Conservation (phyloP, 1,140 invertebrate species). For the Bombyx mandarina region DNA sequence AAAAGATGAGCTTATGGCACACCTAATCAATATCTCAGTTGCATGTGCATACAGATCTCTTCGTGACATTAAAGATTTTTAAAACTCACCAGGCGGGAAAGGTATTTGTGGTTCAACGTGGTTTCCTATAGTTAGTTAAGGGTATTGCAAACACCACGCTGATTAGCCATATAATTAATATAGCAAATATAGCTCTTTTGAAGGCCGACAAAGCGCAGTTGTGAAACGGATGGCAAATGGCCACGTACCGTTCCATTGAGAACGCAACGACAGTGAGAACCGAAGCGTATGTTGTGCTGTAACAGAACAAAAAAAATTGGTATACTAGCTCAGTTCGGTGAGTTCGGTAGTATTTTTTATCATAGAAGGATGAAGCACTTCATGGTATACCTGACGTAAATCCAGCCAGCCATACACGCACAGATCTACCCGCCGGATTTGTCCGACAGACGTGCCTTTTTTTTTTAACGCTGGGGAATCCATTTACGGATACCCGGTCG, state of each 20-base stretch:
- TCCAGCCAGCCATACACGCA: too few relatives aligned
- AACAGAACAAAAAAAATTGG: background rate
- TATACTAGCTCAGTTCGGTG: too few relatives aligned
- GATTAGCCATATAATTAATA: background rate
- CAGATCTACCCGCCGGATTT: too few relatives aligned
- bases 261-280: slow-evolving; percentile 4
- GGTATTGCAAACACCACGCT: slow-evolving; percentile 1
- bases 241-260: slow-evolving; percentile 5
- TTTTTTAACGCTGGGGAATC: too few relatives aligned
- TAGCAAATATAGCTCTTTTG: background rate
- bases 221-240: slow-evolving; percentile 5
- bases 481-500: too few relatives aligned
- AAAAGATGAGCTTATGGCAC: background rate
- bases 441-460: too few relatives aligned
- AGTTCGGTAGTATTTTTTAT: too few relatives aligned
- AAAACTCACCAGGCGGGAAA: slow-evolving; percentile 3
- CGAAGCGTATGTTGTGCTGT: slow-evolving; percentile 3
- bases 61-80: background rate
- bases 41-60: too few relatives aligned
- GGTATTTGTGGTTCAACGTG: background rate
- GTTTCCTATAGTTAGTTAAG: background rate
- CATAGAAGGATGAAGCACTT: too few relatives aligned
- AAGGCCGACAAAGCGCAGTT: background rate
- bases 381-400: too few relatives aligned
- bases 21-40: too few relatives aligned